A percentile compares a stretch with the other conserved stretches of the same genome.
These are phyloP conservation scores for Oryzaephilus surinamensis DNA, from an alignment of 1,140 invertebrate species.

Conservation along the genomic window DNA sequence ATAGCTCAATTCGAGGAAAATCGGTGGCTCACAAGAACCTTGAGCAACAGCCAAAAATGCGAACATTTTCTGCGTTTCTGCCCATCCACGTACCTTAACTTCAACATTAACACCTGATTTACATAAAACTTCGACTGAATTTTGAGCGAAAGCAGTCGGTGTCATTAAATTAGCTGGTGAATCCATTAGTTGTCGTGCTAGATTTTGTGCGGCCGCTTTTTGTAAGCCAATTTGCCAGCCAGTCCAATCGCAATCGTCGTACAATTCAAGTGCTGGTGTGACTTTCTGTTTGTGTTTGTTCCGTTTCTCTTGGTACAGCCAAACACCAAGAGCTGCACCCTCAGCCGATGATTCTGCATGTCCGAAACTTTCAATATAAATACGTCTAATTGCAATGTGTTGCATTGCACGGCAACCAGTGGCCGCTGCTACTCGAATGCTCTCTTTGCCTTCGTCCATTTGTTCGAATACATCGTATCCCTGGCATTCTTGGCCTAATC, in stretches of 20 bases:
- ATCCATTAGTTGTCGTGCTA: conserved; percentile 50
- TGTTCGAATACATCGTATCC: conserved; percentile 53
- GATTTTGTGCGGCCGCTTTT: conserved; percentile 51
- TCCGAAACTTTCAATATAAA: conserved; percentile 61
- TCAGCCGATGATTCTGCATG: conserved; percentile 65
- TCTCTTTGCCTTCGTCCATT: conserved; percentile 59
- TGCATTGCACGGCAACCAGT: conserved; percentile 46
- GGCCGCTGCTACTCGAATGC: conserved; percentile 46
- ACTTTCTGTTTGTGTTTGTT: conserved; percentile 39
- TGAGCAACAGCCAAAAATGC: conserved; percentile 49
- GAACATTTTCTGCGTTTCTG: conserved; percentile 49
- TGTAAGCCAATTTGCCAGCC: conserved; percentile 46
- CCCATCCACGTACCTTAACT: conserved; percentile 48
- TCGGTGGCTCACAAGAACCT: conserved; percentile 51
- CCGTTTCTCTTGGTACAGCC: conserved; percentile 55
- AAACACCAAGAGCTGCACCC: conserved; percentile 51
- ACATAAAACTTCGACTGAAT: conserved; percentile 37
- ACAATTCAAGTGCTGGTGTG: conserved; percentile 40
- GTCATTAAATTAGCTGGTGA: conserved; percentile 55
- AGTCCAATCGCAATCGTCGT: conserved; percentile 37
- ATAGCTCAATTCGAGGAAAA: conserved; percentile 49
- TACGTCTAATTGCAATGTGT: conserved; percentile 42
- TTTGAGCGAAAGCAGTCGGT: conserved; percentile 47
- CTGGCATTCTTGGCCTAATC: conserved; percentile 53
- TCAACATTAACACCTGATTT: conserved; percentile 41